phyloP scores from a whole-genome alignment of 2,888 invertebrate genomes.

The Anoncus sp. region DNA sequence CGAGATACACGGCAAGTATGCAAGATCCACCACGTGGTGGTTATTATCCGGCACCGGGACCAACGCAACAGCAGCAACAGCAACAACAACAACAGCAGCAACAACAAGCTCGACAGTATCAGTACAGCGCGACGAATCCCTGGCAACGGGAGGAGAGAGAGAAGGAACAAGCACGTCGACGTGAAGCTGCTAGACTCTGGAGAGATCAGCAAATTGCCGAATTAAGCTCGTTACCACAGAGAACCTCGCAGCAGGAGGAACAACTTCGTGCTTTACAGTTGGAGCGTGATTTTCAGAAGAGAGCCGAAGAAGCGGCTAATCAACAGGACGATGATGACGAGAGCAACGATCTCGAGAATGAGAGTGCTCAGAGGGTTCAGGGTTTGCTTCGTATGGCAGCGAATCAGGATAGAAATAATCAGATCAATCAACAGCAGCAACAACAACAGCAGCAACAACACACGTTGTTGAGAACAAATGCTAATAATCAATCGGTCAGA shows the following conservation, averaged over 20 bases:
- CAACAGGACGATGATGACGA: conserved; percentile 88
- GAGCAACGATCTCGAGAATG: conserved; percentile 81
- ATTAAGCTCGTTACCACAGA: conserved; percentile 88
- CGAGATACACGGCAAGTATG: conserved; percentile 88
- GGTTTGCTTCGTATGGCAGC: conserved; percentile 84
- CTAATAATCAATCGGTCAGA: conserved; percentile 76
- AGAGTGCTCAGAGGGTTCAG: conserved; percentile 84
- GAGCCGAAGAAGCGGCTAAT: conserved; percentile 91
- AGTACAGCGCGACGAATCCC: conserved; percentile 88
- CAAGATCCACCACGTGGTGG: conserved; percentile 90
- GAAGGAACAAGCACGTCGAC: conserved; percentile 89
- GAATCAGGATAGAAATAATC: conserved; percentile 76
- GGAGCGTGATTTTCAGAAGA: conserved; percentile 97
- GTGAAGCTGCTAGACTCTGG: conserved; percentile 90
- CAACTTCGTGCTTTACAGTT: conserved; percentile 94
- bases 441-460: conserved; percentile 59
- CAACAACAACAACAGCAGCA: conserved; percentile 73
- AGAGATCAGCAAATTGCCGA: conserved; percentile 95
- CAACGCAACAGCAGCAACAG: conserved; percentile 64
- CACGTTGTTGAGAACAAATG: conserved; percentile 73
- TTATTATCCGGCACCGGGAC: conserved; percentile 85
- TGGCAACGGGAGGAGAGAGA: conserved; percentile 98
- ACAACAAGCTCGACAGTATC: conserved; percentile 82
- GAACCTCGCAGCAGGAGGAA: conserved; percentile 93
- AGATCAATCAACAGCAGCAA: conserved; percentile 74